Conservation (phyloP, 2,888 invertebrate species). For the Camponotus fellah region DNA sequence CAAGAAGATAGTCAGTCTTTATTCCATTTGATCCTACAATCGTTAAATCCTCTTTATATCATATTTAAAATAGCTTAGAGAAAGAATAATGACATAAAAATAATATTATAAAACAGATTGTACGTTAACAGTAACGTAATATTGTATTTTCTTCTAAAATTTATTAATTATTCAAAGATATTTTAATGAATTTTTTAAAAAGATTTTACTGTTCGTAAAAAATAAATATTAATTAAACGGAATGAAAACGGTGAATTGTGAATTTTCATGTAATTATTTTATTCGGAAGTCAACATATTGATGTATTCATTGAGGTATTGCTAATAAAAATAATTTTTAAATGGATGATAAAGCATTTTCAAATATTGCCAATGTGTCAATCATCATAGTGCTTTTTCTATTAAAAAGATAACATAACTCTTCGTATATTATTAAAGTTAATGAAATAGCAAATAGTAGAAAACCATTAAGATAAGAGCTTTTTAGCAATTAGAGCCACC, state of each 20-base stretch:
- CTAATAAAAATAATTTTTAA: neutral
- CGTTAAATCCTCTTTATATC: slow-evolving; percentile 23
- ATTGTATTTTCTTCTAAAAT: slow-evolving; percentile 7
- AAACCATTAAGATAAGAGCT: slow-evolving; percentile 21
- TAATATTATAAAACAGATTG: neutral
- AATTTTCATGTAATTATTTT: slow-evolving; percentile 6
- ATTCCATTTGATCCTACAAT: slow-evolving; percentile 16
- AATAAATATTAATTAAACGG: neutral
- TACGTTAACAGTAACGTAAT: slow-evolving; percentile 10
- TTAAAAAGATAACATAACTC: neutral
- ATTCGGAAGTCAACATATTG: neutral
- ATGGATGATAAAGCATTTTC: neutral
- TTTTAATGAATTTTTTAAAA: neutral
- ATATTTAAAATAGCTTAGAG: slow-evolving; percentile 16
- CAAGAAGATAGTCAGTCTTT: slow-evolving; percentile 9
- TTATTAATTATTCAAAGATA: neutral
- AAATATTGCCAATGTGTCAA: slow-evolving; percentile 15
- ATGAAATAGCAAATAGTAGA: slow-evolving; percentile 10
- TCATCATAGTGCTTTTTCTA: neutral
- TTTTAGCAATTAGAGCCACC: neutral
- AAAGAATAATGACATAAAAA: neutral
- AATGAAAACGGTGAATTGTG: neutral
- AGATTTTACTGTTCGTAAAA: neutral
- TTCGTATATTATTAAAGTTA: slow-evolving; percentile 17
- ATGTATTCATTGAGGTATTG: slow-evolving; percentile 13